A percentile compares a stretch with the other conserved stretches of the same genome.
phyloP scores from a whole-genome alignment of 2,113 vertebrate genomes.

The Greenwoodochromis staneri region DNA sequence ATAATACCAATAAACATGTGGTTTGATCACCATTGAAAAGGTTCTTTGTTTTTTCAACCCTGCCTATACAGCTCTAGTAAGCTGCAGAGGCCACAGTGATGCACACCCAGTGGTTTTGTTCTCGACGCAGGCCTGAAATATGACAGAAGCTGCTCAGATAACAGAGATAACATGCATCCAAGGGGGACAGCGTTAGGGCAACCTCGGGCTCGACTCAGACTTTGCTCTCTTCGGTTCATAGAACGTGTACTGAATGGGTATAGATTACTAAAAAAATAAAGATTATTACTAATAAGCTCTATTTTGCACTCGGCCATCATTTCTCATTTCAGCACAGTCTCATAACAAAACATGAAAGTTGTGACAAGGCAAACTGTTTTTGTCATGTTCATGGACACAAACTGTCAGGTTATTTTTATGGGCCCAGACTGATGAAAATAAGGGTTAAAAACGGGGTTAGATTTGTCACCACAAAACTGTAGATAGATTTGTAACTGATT shows the following conservation, averaged over 20 bases:
- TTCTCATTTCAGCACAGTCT: background rate
- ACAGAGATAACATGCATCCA: background rate
- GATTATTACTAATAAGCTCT: background rate
- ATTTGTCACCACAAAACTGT: fast-evolving
- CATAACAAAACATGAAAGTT: background rate
- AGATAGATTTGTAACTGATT: fast-evolving
- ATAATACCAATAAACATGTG: background rate
- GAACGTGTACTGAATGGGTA: background rate
- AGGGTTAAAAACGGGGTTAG: fast-evolving
- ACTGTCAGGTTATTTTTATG: background rate
- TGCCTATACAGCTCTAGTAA: background rate
- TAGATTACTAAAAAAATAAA: fast-evolving
- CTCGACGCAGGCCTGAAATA: background rate
- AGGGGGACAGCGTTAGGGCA: background rate
- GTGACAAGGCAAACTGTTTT: fast-evolving
- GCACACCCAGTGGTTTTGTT: background rate
- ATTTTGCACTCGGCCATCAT: background rate
- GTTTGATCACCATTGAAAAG: background rate
- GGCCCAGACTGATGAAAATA: fast-evolving
- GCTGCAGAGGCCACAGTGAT: background rate
- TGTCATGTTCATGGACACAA: background rate
- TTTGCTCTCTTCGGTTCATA: fast-evolving
- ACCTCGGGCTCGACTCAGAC: background rate
- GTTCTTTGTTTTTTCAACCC: fast-evolving
- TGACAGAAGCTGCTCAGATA: background rate